phyloP scores from a whole-genome alignment of 2,113 vertebrate species.

The Deroptyus accipitrinus region DNA sequence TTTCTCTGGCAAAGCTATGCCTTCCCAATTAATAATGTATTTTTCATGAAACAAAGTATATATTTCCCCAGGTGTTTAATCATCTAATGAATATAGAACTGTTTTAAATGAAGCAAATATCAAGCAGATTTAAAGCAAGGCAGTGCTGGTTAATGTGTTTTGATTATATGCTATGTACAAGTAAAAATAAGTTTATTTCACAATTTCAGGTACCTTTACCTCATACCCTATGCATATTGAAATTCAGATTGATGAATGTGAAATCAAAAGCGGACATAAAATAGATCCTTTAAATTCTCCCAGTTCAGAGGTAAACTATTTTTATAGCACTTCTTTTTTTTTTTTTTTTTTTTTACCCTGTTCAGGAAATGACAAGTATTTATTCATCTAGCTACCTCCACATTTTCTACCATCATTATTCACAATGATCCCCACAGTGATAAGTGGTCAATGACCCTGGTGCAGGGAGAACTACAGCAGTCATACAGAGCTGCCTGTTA shows the following conservation, averaged over 20 bases:
- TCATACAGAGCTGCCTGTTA: not conserved
- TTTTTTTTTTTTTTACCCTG: not conserved
- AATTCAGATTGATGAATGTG: not conserved
- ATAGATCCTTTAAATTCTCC: not conserved
- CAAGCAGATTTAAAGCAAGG: not conserved
- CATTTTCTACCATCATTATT: not conserved
- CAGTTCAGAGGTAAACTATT: not conserved
- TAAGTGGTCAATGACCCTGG: conserved; percentile 2
- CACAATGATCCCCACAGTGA: not conserved
- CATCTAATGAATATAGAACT: not conserved
- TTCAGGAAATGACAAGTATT: not conserved
- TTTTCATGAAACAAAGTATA: not conserved
- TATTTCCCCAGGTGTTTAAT: not conserved
- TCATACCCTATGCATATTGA: not conserved
- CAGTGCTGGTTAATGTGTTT: not conserved
- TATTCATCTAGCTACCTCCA: not conserved
- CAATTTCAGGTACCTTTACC: not conserved
- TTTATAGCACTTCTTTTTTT: not conserved
- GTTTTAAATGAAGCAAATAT: not conserved
- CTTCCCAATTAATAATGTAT: not conserved
- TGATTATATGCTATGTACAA: not conserved
- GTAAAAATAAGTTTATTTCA: not conserved
- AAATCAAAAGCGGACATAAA: not conserved
- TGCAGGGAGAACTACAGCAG: not conserved
- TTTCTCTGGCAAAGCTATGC: not conserved